Percentiles rank a stretch among this genome's conserved stretches.
phyloP scores from a whole-genome alignment of 2,797 vertebrate genomes.

The Setipinna tenuifilis region DNA sequence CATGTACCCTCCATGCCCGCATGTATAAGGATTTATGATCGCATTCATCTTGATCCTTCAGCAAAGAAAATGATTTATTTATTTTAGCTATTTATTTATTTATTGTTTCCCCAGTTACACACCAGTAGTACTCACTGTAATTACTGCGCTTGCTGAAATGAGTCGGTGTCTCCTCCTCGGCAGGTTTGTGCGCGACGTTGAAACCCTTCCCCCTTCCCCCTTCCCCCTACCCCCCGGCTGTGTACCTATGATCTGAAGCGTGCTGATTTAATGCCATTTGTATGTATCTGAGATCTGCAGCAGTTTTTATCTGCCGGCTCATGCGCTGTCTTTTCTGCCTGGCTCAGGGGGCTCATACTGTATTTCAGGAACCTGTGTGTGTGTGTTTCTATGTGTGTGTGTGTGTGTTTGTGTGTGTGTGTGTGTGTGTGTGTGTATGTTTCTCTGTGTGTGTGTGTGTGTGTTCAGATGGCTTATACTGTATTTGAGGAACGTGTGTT shows the following conservation, averaged over 20 bases:
- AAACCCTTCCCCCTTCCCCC: background rate
- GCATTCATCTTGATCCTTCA: background rate
- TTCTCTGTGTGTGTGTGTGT: background rate
- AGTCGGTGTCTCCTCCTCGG: background rate
- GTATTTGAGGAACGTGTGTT: too few relatives aligned
- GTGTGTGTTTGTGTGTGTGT: background rate
- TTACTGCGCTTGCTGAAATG: slow-evolving; percentile 11
- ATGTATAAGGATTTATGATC: slow-evolving; percentile 1
- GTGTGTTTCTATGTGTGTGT: background rate
- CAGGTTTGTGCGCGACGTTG: background rate
- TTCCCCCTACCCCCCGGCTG: background rate
- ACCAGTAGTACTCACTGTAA: background rate
- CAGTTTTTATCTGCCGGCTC: slow-evolving; percentile 50
- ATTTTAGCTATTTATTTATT: background rate
- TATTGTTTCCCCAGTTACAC: background rate
- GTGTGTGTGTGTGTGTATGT: slow-evolving; percentile 3
- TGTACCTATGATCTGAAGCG: background rate
- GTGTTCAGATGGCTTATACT: too few relatives aligned
- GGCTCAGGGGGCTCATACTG: background rate
- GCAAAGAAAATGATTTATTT: background rate
- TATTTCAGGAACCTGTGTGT: slow-evolving; percentile 19
- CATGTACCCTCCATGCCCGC: background rate
- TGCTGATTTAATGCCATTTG: slow-evolving; percentile 9
- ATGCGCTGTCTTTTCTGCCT: background rate
- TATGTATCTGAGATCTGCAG: slow-evolving; percentile 25